Base-by-base conservation (phyloP, 2,888 invertebrate species). In the Catocala fraxini region DNA sequence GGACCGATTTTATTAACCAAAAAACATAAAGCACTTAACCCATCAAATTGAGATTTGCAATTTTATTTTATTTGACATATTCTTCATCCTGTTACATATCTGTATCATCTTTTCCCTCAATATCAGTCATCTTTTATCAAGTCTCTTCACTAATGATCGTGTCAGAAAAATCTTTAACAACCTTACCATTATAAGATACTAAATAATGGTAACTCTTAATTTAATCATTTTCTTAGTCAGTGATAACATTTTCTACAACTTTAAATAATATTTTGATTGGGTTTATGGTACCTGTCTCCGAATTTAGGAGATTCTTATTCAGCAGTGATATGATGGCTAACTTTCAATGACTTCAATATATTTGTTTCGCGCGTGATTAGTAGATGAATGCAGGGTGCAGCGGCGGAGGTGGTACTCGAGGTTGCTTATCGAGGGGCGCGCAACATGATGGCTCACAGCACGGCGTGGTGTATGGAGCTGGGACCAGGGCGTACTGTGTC, bases 321-420 rank as follows among this genome's bases (percentile, higher is more conserved):
- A 57, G 34, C 45, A 49, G 11, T 53, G 56, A 56, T 62, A 48
- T 47, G 56, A 53, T 43, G 47, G 48, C 12, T 12, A 39, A 41
- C 0, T 42, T 58, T 73, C 65, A 75, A 71, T 75, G 67, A 55
- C 71, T 70, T 68, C 54, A 63, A 68, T 63, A 78, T 75, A 71
- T 68, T 66, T 69, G 59, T 59, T 42, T 25, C 5, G 39, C 41
- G 48, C 34, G 43, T 65, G 63, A 48, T 80, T 88, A 94, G 83
- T 94, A 94, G 63, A 94, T 94, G 82, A 93, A 94, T 0, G 94
- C 94, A 1, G 94, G 94, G 67, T 94, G 94, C 0, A 94, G 82
- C 0, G 92, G 91, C 0, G 91, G 90, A 4, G 88, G 91, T 0
- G 92, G 89, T 1, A 88, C 83, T 45, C 92, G 89, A 7, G 92